Evolutionary conservation across 37 sponge, comb jelly and placozoan genomes (phyloP), one percentile per base, ranked within the genome.

Genomic region (Spongilla lacustris): DNA sequence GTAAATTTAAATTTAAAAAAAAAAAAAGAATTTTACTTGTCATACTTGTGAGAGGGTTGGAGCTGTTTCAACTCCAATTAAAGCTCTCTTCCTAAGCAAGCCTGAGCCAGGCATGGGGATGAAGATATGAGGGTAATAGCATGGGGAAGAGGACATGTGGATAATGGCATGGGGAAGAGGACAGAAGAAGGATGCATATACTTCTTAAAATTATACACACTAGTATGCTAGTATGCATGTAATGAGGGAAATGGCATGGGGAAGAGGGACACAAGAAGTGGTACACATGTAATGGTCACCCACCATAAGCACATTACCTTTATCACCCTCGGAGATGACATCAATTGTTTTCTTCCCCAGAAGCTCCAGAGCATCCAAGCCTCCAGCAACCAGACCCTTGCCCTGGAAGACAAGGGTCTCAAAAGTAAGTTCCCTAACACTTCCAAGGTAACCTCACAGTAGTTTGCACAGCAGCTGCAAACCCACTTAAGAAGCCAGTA

Each of bases 311-410:
- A 49, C 17, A 17, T 33, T 24, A 93, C 96, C 96, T 72, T 96
- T 93, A 71, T 97, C 98, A 74, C 94, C 94, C 67, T 97, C 98
- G 17, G 98, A 86, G 2, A 97, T 34, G 0, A 97, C 79, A 23
- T 91, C 90, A 87, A 95, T 93, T 19, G 98, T 97, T 84, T 97
- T 97, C 86, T 90, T 93, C 19, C 98, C 98, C 66, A 97, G 24
- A 8, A 36, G 87, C 79, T 97, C 98, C 32, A 97, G 86, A 0
- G 98, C 94, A 84, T 90, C 98, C 77, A 97, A 66, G 25, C 98
- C 94, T 21, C 91, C 89, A 69, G 68, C 73, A 84, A 97, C 85
- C 0, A 95, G 30, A 8, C 81, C 84, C 22, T 72, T 69, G 32
- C 94, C 70, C 94, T 93, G 46, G 4, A 74, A 26, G 28, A 89